These are phyloP conservation scores for Ploceus nigricollis DNA, from an alignment of 2,113 vertebrate species.

Conservation along the genomic window DNA sequence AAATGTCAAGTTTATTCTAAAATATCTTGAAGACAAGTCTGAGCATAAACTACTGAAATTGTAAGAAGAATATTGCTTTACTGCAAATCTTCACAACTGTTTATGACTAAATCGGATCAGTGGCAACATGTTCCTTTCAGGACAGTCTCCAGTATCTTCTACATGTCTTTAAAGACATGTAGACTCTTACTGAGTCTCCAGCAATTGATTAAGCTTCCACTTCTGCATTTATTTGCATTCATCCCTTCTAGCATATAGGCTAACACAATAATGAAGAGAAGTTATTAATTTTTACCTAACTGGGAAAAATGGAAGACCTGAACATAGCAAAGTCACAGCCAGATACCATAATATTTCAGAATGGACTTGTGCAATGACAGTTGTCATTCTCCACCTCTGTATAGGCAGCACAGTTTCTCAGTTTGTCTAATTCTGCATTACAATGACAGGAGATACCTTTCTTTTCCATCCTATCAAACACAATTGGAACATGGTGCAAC, in stretches of 20 bases:
- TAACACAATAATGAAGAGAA: neutral
- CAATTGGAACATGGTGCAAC: neutral
- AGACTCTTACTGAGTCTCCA: neutral
- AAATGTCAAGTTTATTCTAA: conserved; percentile 22
- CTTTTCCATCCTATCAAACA: neutral
- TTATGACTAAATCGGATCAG: neutral
- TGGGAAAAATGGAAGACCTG: neutral
- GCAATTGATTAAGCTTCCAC: neutral
- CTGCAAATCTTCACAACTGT: neutral
- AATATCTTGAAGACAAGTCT: neutral
- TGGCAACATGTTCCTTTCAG: neutral
- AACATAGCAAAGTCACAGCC: neutral
- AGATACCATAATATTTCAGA: neutral
- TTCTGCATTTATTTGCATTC: neutral
- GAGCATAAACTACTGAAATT: neutral
- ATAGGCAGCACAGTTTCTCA: neutral
- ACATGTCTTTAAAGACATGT: neutral
- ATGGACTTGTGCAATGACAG: neutral
- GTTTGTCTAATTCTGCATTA: neutral
- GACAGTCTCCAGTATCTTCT: neutral
- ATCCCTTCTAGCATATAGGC: neutral
- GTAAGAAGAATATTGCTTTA: neutral
- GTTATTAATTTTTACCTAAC: neutral
- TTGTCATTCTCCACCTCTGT: neutral
- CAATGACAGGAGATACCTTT: neutral